These are phyloP conservation scores for Microhierax caerulescens DNA, from an alignment of 2,797 vertebrate species.

Conservation along the genomic window DNA sequence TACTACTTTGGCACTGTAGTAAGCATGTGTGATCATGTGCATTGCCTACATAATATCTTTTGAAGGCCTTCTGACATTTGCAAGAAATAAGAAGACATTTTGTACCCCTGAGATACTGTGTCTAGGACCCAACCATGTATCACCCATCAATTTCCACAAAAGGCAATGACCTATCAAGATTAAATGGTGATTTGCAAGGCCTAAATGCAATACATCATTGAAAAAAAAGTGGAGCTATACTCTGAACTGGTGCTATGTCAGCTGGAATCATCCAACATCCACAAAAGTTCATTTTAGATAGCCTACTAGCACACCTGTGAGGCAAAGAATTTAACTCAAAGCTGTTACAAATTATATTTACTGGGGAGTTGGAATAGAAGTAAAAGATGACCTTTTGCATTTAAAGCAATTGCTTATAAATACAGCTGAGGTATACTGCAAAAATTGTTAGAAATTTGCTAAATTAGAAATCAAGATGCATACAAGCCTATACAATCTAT, in stretches of 20 bases:
- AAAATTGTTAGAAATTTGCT: background rate
- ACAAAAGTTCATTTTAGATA: background rate
- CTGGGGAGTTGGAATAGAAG: background rate
- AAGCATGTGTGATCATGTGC: background rate
- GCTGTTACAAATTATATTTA: background rate
- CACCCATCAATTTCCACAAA: background rate
- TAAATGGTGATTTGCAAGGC: background rate
- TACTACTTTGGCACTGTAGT: background rate
- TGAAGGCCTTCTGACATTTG: background rate
- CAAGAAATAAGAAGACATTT: background rate
- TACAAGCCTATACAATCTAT: background rate
- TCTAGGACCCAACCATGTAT: background rate
- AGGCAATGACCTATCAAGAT: background rate
- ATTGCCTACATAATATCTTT: background rate
- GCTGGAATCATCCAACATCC: background rate
- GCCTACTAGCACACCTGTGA: background rate
- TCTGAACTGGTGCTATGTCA: background rate
- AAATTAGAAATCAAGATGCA: background rate
- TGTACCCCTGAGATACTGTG: background rate
- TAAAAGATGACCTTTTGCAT: background rate
- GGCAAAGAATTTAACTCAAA: background rate
- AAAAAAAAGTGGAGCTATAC: background rate
- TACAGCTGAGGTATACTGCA: background rate
- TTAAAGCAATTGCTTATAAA: background rate
- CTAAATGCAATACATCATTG: background rate